Evolutionary conservation across 2,113 vertebrate genomes (phyloP), one percentile per base, ranked within the genome.

Genomic region (Loxodonta africana): DNA sequence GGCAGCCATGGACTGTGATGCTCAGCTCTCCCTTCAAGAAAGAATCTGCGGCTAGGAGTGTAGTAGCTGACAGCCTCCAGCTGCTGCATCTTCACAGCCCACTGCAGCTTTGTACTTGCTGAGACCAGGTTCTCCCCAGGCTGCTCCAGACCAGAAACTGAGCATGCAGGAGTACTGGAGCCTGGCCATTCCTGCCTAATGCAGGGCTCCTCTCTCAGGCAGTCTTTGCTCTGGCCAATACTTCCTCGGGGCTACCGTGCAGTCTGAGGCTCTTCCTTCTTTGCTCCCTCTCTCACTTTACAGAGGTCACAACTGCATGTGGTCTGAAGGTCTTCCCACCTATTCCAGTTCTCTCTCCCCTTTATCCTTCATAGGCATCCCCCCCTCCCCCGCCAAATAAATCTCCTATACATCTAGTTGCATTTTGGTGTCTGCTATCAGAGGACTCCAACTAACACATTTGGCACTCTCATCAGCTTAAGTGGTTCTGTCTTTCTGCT

Each of bases 61-160:
- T 11, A 37, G 65, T 4, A 20, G 21, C 81, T 65, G 91, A 73
- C n/a, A 57, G 84, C 23, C 53, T 44, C 51, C 33, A 69, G 60
- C 23, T 51, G 76, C 51, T 82, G 9, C 28, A 48, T 21, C 91
- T 80, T 62, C 21, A 53, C 6, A 8, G 12, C 60, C 37, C 77
- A 6, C 11, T 10, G 3, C 11, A 14, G 14, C 23, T 20, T 48
- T 1, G 0, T 5, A 73, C 57, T 82, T 28, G 33, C 5, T 4
- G 74, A 71, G 63, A 53, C 82, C 73, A 30, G 2, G 10, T 11
- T 69, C 12, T 88, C 7, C 10, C 8, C 65, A 92, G 9, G 0
- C n/a, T 65, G 28, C n/a, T 60, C 25, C 51, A 37, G 23, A 44
- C 4, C 5, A 48, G 18, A 10, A 46, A 73, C 14, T 7, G 48